Conservation (phyloP, 2,888 invertebrate genomes). For the Molorchus minor region DNA sequence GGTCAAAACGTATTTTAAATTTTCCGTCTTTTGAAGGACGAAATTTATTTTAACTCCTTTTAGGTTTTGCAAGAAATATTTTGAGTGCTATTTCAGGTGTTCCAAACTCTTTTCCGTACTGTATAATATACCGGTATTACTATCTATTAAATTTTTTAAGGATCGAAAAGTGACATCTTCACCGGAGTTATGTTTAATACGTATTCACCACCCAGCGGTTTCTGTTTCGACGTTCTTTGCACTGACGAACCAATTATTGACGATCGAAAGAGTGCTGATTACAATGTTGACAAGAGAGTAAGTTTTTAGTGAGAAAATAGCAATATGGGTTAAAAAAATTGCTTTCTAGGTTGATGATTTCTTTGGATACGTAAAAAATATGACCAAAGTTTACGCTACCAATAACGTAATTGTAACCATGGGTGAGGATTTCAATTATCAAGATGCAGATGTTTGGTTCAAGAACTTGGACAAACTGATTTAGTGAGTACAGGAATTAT, state of each 20-base stretch:
- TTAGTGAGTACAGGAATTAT: constrained; percentile 63
- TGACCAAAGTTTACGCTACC: constrained; percentile 68
- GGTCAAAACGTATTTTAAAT: too few species aligned
- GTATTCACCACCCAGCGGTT: constrained; percentile 87
- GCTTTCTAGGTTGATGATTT: constrained; percentile 68
- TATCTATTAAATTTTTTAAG: constrained; percentile 56
- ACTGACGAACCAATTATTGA: constrained; percentile 87
- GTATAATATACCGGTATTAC: neutral
- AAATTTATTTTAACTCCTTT: neutral
- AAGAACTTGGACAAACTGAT: constrained; percentile 90
- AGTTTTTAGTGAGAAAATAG: neutral
- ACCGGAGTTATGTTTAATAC: constrained; percentile 79
- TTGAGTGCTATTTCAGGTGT: neutral
- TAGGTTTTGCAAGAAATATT: too few species aligned
- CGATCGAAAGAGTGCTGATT: constrained; percentile 79
- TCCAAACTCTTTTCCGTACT: neutral
- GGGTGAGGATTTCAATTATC: constrained; percentile 93
- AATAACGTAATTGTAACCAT: constrained; percentile 87
- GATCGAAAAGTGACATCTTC: constrained; percentile 65
- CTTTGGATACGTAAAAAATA: constrained; percentile 65
- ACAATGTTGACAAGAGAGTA: constrained; percentile 82
- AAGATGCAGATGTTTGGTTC: constrained; percentile 80
- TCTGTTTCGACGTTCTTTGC: constrained; percentile 92
- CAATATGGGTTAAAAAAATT: constrained; percentile 3
- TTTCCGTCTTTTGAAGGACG: too few species aligned